phyloP scores from a whole-genome alignment of 2,888 invertebrate species.

The Acanthosepion esculentum region DNA sequence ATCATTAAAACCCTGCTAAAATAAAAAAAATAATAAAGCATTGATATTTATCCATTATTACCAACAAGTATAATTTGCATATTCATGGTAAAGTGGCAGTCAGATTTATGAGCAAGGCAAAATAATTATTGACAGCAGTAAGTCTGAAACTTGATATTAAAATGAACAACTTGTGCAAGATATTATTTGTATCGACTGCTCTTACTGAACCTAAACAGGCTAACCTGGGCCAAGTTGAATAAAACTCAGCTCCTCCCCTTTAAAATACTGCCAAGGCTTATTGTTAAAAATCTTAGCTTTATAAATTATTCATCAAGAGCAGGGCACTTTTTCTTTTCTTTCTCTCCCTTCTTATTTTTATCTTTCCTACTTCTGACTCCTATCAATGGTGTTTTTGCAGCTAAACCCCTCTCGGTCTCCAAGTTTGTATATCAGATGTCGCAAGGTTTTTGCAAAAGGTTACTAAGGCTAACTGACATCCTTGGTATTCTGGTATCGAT shows the following conservation, averaged over 20 bases:
- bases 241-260: neutral
- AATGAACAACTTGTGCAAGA: neutral
- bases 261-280: neutral
- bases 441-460: conserved; percentile 33
- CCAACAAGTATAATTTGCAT: neutral
- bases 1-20: no score
- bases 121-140: neutral
- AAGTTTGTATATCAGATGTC: conserved; percentile 9
- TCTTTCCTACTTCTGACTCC: neutral
- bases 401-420: neutral
- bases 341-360: neutral
- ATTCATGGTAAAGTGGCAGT: neutral
- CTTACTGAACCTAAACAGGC: neutral
- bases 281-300: neutral
- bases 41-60: neutral
- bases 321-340: neutral
- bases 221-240: neutral
- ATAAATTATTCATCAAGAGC: neutral
- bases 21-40: no score
- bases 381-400: neutral
- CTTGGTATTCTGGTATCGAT: neutral
- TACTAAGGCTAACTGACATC: neutral
- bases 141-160: conserved; percentile 17
- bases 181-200: neutral
- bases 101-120: neutral